These are phyloP conservation scores for Colossoma macropomum DNA, from an alignment of 2,113 vertebrate genomes.

Conservation along the genomic window DNA sequence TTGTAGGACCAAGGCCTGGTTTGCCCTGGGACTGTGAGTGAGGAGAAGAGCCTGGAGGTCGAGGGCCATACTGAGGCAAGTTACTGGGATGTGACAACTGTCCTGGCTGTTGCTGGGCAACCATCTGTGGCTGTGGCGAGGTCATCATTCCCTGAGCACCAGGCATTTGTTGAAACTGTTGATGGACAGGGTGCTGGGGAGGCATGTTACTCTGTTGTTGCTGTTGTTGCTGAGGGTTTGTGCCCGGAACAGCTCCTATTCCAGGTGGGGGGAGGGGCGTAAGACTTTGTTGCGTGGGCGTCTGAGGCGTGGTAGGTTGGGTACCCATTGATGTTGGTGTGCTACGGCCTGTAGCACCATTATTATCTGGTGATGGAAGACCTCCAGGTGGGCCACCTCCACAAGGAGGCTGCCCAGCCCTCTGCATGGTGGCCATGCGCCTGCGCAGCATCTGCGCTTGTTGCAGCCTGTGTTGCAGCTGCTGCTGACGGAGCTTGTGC, in stretches of 20 bases:
- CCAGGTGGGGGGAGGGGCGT: conserved; percentile 65
- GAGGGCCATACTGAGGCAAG: conserved; percentile 81
- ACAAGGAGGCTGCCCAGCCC: conserved; percentile 80
- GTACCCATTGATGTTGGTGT: conserved; percentile 90
- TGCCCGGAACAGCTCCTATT: conserved; percentile 64
- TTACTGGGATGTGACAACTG: conserved; percentile 76
- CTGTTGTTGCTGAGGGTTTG: conserved; percentile 44
- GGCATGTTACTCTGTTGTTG: conserved; percentile 63
- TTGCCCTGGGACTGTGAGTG: conserved; percentile 92
- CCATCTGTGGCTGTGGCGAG: conserved; percentile 77
- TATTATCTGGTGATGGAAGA: conserved; percentile 86
- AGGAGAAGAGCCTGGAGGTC: conserved; percentile 84
- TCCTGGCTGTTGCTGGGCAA: conserved; percentile 63
- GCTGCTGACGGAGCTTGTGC: conserved; percentile 96
- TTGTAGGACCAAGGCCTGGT: conserved; percentile 86
- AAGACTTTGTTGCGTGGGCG: conserved; percentile 76
- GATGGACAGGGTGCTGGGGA: conserved; percentile 84
- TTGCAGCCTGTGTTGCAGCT: conserved; percentile 94
- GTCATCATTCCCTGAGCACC: conserved; percentile 80
- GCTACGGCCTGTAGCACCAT: conserved; percentile 78
- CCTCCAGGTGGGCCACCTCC: conserved; percentile 73
- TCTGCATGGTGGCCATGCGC: conserved; percentile 97
- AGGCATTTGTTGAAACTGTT: conserved; percentile 83
- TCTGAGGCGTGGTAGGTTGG: conserved; percentile 90
- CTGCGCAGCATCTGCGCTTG: conserved; percentile 96